phyloP scores from a whole-genome alignment of 2,113 vertebrate species.

The Phyllostomus discolor region DNA sequence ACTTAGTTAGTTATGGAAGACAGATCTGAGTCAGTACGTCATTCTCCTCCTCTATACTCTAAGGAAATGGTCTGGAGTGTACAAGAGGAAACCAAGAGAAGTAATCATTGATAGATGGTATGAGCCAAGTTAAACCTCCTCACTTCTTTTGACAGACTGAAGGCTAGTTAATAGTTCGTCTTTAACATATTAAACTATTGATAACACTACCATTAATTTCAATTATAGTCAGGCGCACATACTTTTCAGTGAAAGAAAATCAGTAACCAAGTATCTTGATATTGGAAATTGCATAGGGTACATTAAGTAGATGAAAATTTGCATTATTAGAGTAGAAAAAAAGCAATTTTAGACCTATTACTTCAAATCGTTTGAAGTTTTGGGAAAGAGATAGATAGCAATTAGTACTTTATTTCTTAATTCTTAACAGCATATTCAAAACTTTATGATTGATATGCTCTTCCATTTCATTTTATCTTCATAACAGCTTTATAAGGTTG shows the following conservation, averaged over 20 bases:
- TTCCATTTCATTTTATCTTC: conserved; percentile 36
- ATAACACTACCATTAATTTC: neutral
- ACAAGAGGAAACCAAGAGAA: neutral
- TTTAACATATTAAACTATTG: conserved; percentile 6
- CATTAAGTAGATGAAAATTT: neutral
- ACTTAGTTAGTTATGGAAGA: conserved; percentile 39
- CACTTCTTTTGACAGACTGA: neutral
- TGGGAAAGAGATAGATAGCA: neutral
- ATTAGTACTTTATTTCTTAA: neutral
- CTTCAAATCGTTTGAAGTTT: neutral
- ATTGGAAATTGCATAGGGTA: neutral
- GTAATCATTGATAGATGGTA: neutral
- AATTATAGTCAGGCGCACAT: neutral
- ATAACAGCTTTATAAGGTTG: neutral
- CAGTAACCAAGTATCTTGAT: neutral
- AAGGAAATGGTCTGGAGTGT: neutral
- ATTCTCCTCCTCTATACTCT: neutral
- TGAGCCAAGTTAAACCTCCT: neutral
- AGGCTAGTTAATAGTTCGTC: neutral
- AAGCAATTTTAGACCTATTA: conserved; percentile 18
- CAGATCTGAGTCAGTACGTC: neutral
- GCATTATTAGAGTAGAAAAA: neutral
- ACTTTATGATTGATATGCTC: neutral
- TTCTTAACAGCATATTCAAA: neutral
- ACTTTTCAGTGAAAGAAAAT: neutral